Conservation (phyloP, 2,113 vertebrate genomes). For the Ceyx margarethae region DNA sequence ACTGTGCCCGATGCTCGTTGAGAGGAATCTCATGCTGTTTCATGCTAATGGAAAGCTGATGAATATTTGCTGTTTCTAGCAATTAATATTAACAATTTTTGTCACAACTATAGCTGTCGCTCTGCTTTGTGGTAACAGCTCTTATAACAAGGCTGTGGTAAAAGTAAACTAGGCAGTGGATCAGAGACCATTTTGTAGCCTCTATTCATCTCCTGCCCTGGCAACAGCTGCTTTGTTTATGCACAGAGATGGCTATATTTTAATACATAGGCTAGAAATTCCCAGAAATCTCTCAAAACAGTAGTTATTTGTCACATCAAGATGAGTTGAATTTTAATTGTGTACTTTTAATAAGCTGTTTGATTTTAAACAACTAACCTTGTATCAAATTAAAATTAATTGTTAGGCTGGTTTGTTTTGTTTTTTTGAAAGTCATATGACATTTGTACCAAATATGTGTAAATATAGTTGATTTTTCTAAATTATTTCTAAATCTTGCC, state of each 20-base stretch:
- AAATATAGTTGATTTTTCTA: conserved; percentile 55
- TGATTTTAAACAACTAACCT: neutral
- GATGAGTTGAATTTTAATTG: neutral
- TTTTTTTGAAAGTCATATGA: conserved; percentile 58
- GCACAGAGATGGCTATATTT: neutral
- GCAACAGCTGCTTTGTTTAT: neutral
- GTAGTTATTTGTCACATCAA: neutral
- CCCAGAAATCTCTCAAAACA: neutral
- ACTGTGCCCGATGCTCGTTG: neutral
- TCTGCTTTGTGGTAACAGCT: neutral
- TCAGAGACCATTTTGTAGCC: neutral
- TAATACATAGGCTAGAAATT: neutral
- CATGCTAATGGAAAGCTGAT: conserved; percentile 39
- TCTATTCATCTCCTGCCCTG: neutral
- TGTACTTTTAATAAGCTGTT: neutral
- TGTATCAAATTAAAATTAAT: neutral
- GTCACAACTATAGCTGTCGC: neutral
- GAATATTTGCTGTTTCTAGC: conserved; percentile 24
- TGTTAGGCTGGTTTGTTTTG: neutral
- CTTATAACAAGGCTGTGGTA: neutral
- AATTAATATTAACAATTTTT: conserved; percentile 46
- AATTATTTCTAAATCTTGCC: conserved; percentile 61
- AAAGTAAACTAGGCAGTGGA: neutral
- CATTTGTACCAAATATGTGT: conserved; percentile 28
- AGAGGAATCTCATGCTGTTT: conserved; percentile 26